These are phyloP conservation scores for Chaetodon trifascialis DNA, from an alignment of 2,113 vertebrate genomes.

Conservation along the genomic window DNA sequence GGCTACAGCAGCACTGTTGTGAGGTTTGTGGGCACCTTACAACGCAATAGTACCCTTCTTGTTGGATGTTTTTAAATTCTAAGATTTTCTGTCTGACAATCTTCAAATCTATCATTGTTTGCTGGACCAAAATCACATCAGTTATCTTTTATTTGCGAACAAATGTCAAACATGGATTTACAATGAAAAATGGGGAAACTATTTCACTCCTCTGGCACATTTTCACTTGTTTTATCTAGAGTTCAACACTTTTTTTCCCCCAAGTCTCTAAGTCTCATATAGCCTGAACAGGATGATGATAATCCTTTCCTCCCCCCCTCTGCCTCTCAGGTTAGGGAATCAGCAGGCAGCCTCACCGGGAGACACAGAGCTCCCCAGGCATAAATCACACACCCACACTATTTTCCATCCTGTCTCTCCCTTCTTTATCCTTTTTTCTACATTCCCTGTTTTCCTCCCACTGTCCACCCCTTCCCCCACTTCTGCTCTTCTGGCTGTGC, in stretches of 20 bases:
- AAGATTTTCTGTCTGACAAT: neutral
- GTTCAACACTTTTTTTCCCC: constrained; percentile 11
- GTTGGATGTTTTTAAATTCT: neutral
- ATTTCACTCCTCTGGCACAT: neutral
- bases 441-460: constrained; percentile 10
- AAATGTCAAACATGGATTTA: neutral
- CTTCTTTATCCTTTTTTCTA: constrained; percentile 26
- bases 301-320: constrained; percentile 12
- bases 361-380: constrained; percentile 62
- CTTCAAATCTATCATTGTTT: neutral
- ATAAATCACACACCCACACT: constrained; percentile 71
- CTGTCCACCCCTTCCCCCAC: neutral
- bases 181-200: neutral
- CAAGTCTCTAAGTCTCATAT: constrained; percentile 13
- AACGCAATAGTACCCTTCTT: neutral
- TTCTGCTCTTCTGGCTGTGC: constrained; percentile 32
- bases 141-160: neutral
- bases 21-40: neutral
- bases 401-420: constrained; percentile 32
- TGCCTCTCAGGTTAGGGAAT: constrained; percentile 58
- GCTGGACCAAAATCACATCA: neutral
- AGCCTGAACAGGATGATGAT: constrained; percentile 40
- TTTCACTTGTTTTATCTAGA: constrained; percentile 18
- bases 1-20: constrained; percentile 13
- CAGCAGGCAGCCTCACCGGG: constrained; percentile 61